A percentile compares a stretch with the other conserved stretches of the same genome.
These are phyloP conservation scores for Ophion ventricosus DNA, from an alignment of 2,888 invertebrate species.

Conservation along the genomic window DNA sequence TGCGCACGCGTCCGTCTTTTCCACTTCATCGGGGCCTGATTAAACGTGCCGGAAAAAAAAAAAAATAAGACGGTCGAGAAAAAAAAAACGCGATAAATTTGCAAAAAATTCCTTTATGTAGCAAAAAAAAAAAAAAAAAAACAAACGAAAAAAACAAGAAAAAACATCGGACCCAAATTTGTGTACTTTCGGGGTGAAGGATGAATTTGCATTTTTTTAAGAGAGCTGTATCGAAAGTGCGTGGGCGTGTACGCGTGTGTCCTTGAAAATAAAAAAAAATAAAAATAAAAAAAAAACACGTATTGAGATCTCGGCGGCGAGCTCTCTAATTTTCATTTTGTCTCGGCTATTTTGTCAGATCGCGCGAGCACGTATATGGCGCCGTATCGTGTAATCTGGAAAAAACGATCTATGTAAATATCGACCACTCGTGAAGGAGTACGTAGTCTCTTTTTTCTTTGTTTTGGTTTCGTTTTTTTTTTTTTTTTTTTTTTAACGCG, in stretches of 20 bases:
- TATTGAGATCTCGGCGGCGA: neutral
- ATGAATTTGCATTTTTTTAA: neutral
- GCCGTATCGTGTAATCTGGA: conserved; percentile 37
- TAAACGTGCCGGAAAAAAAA: too few relatives aligned
- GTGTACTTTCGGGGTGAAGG: neutral
- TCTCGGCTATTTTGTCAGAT: conserved; percentile 42
- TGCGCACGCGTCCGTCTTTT: too few relatives aligned
- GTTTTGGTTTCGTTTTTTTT: conserved; percentile 1
- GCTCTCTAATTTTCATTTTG: conserved; percentile 59
- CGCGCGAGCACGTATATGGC: conserved; percentile 7
- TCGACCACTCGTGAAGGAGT: conserved; percentile 38
- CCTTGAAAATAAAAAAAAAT: too few relatives aligned
- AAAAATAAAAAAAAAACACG: too few relatives aligned
- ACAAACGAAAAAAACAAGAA: neutral
- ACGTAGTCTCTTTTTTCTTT: neutral
- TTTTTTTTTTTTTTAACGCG: conserved; percentile 2
- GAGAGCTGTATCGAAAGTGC: conserved; percentile 10
- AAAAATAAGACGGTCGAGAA: too few relatives aligned
- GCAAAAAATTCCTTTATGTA: too few relatives aligned
- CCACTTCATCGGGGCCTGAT: too few relatives aligned
- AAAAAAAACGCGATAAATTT: too few relatives aligned
- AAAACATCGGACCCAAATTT: neutral
- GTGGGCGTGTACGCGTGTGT: neutral
- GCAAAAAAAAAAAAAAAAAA: too few relatives aligned
- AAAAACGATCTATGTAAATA: conserved; percentile 63